These are phyloP conservation scores for Pseudomyrmex sp. DNA, from an alignment of 1,140 invertebrate species.

Conservation along the genomic window DNA sequence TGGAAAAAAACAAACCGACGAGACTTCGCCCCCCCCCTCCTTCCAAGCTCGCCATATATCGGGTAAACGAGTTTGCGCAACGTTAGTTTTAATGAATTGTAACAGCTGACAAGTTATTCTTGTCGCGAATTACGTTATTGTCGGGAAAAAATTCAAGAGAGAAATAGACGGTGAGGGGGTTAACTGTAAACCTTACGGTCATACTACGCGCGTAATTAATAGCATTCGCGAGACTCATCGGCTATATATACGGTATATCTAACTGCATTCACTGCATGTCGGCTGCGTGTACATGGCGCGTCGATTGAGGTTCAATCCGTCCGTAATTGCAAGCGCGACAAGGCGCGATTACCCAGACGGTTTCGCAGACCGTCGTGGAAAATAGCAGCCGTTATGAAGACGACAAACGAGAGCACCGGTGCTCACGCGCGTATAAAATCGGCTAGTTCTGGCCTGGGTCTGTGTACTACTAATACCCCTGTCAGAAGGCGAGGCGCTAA, in stretches of 20 bases:
- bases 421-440: conserved; percentile 44
- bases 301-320: conserved; percentile 23
- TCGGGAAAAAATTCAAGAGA: not conserved
- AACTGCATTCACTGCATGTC: not conserved
- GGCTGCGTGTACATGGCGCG: not conserved
- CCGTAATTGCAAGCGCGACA: conserved; percentile 19
- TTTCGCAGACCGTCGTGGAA: conserved; percentile 1
- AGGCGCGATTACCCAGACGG: not conserved
- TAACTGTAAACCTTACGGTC: no score
- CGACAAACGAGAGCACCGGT: conserved; percentile 54
- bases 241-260: no score
- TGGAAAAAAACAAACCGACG: conserved; percentile 16
- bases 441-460: conserved; percentile 46
- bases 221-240: no score
- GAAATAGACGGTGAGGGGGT: not conserved
- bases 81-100: not conserved
- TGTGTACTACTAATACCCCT: conserved; percentile 53
- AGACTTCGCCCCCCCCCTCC: not conserved
- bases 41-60: not conserved
- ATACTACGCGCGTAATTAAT: no score
- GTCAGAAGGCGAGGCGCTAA: conserved; percentile 65
- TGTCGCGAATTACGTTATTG: no score
- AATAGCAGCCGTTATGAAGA: conserved; percentile 40
- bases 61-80: not conserved
- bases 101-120: not conserved